These are phyloP conservation scores for Agapornis roseicollis DNA, from an alignment of 2,113 vertebrate species.

Conservation along the genomic window DNA sequence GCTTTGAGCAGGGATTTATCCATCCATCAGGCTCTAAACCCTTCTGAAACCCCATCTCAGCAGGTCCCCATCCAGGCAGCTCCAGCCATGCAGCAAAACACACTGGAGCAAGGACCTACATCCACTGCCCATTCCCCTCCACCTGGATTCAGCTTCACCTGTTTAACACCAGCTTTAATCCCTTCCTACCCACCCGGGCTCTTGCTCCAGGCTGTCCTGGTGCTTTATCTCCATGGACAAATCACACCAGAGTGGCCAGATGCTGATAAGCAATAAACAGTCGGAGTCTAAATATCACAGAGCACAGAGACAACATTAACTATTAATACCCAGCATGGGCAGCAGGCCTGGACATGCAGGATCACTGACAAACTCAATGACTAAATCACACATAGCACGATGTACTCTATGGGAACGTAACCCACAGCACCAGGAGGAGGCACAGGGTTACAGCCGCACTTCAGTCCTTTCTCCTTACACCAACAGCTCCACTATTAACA, in stretches of 20 bases:
- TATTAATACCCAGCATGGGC: not conserved
- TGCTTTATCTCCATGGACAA: not conserved
- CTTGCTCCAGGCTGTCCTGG: not conserved
- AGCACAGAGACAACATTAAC: not conserved
- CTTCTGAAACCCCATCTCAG: not conserved
- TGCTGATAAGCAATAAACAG: slow-evolving; percentile 11
- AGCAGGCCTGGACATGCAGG: not conserved
- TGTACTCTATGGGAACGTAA: not conserved
- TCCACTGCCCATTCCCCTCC: not conserved
- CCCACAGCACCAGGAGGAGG: not conserved
- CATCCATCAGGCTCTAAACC: not conserved
- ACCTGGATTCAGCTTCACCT: not conserved
- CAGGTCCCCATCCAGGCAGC: not conserved
- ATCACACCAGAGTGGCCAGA: not conserved
- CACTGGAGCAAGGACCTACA: not conserved
- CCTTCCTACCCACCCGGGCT: not conserved
- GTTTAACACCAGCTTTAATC: not conserved
- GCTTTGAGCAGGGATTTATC: not conserved
- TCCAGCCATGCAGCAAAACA: not conserved
- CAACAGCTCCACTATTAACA: not conserved
- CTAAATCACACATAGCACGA: not conserved
- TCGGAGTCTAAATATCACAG: not conserved
- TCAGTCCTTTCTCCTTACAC: not conserved
- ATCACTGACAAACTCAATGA: not conserved
- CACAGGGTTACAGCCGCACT: not conserved